Evolutionary conservation across 2,797 vertebrate genomes (phyloP).

Genomic region (Premnoplex brunnescens): DNA sequence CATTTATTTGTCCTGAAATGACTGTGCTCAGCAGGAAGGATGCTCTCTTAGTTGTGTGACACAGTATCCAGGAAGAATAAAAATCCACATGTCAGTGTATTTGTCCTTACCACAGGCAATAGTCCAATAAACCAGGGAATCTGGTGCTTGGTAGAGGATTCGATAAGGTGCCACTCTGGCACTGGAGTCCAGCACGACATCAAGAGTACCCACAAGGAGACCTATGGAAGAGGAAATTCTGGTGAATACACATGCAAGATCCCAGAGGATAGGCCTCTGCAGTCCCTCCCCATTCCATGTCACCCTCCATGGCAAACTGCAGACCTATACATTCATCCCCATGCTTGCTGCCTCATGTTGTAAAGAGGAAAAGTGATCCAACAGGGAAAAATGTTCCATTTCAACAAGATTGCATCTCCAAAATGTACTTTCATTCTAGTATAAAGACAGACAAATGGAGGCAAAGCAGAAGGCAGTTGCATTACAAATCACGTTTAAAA

Average conservation of each 20-base stretch:
- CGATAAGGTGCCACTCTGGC: constrained; percentile 94
- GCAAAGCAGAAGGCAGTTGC: neutral
- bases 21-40: neutral
- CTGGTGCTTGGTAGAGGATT: constrained; percentile 97
- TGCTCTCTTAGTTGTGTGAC: neutral
- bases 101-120: constrained; percentile 92
- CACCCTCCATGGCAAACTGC: neutral
- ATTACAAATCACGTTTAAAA: neutral
- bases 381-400: neutral
- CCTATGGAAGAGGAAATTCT: constrained; percentile 74
- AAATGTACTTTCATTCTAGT: neutral
- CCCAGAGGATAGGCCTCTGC: neutral
- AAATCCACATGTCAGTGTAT: neutral
- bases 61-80: neutral
- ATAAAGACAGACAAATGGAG: neutral
- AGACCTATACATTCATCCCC: neutral
- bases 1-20: neutral
- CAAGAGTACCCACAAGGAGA: constrained; percentile 94
- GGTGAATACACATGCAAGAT: neutral
- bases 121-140: constrained; percentile 93
- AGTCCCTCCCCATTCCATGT: neutral
- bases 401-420: neutral
- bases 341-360: fast-evolving
- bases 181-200: constrained; percentile 95
- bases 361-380: neutral